These are phyloP conservation scores for Rotaria socialis DNA, from an alignment of 2,888 invertebrate genomes.

Conservation along the genomic window DNA sequence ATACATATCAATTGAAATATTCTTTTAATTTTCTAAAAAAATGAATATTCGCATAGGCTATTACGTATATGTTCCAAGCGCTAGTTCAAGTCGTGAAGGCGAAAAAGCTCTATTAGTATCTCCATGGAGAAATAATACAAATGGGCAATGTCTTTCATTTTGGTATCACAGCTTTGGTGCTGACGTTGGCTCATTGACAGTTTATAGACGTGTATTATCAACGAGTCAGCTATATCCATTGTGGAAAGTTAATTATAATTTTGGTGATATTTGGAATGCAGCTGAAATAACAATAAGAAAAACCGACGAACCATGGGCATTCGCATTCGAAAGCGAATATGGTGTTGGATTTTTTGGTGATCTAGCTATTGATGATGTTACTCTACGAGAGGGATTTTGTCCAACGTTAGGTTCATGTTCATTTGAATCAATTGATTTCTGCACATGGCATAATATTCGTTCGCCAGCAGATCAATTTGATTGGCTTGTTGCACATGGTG, in stretches of 20 bases:
- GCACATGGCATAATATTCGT: constrained; percentile 48
- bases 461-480: constrained; percentile 38
- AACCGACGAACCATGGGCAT: constrained; percentile 27
- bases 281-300: constrained; percentile 48
- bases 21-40: no score
- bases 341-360: neutral
- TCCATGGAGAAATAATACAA: constrained; percentile 25
- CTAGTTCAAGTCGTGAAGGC: neutral
- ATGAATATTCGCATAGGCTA: constrained; percentile 49
- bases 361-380: constrained; percentile 44
- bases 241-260: constrained; percentile 43
- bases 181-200: constrained; percentile 49
- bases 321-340: constrained; percentile 21
- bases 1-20: neutral
- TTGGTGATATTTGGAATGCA: constrained; percentile 43
- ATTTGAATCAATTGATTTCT: constrained; percentile 52
- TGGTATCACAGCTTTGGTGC: constrained; percentile 47
- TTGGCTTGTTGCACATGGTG: neutral
- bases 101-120: constrained; percentile 39
- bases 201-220: constrained; percentile 48
- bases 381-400: constrained; percentile 42
- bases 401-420: constrained; percentile 49
- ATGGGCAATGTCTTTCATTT: constrained; percentile 45
- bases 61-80: constrained; percentile 53
- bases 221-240: constrained; percentile 24